These are phyloP conservation scores for Onychostoma macrolepis DNA, from an alignment of 2,113 vertebrate species.

Conservation along the genomic window DNA sequence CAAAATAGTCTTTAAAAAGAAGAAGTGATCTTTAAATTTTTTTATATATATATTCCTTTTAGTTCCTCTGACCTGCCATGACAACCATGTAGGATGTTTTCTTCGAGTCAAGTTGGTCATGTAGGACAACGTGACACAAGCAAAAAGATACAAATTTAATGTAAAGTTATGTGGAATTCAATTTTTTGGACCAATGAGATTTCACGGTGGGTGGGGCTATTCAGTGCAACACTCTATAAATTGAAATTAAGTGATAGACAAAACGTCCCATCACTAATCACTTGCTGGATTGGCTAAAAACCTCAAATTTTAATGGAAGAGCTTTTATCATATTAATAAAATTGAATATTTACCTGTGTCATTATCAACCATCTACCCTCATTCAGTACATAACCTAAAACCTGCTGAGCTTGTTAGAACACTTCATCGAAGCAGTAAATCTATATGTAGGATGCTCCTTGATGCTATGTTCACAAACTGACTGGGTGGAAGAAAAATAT, in stretches of 20 bases:
- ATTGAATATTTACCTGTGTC: not conserved
- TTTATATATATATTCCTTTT: not conserved
- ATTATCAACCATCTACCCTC: not conserved
- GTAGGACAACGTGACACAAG: not conserved
- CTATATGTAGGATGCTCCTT: not conserved
- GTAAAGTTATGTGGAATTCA: not conserved
- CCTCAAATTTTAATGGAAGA: not conserved
- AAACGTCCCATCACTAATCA: not conserved
- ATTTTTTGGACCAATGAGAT: not conserved
- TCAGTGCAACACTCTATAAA: not conserved
- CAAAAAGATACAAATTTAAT: not conserved
- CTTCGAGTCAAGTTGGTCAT: not conserved
- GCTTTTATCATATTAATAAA: not conserved
- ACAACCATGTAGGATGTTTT: not conserved
- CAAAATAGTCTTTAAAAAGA: not conserved
- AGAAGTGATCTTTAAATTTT: not conserved
- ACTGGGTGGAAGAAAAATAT: not conserved
- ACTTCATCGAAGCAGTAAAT: slow-evolving; percentile 15
- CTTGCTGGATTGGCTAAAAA: too few relatives aligned
- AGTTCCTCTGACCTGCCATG: not conserved
- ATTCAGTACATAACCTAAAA: slow-evolving; percentile 2
- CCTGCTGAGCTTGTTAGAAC: slow-evolving; percentile 22
- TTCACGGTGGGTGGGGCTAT: not conserved
- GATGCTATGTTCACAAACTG: not conserved
- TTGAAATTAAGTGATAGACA: not conserved